These are phyloP conservation scores for Chelidonichthys spinosus DNA, from an alignment of 2,797 vertebrate species.

Conservation along the genomic window DNA sequence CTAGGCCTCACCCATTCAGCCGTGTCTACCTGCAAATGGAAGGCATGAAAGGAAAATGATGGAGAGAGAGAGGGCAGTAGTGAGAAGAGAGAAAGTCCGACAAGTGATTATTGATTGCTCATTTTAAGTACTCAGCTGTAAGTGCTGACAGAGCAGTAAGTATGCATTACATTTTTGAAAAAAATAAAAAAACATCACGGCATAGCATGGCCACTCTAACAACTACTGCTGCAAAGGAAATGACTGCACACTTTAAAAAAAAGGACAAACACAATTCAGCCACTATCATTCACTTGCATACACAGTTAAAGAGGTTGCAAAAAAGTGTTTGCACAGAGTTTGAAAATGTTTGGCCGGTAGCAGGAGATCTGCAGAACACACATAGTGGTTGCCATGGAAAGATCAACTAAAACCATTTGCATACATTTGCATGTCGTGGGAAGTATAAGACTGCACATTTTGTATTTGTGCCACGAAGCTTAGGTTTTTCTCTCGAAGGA, in stretches of 20 bases:
- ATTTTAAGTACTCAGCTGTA: slow-evolving; percentile 54
- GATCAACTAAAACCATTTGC: slow-evolving; percentile 42
- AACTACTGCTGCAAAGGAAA: slow-evolving; percentile 37
- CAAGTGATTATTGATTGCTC: slow-evolving; percentile 69
- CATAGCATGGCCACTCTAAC: slow-evolving; percentile 22
- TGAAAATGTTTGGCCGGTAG: slow-evolving; percentile 28
- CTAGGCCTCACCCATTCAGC: slow-evolving; percentile 76
- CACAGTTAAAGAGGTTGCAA: slow-evolving; percentile 18
- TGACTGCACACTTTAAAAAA: slow-evolving; percentile 4
- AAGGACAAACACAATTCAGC: slow-evolving; percentile 19
- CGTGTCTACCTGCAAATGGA: slow-evolving; percentile 61
- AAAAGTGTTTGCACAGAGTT: slow-evolving; percentile 30
- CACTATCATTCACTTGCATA: slow-evolving; percentile 27
- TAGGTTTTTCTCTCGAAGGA: not conserved
- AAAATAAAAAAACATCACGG: slow-evolving; percentile 40
- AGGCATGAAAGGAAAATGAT: slow-evolving; percentile 11
- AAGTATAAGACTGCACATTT: not conserved
- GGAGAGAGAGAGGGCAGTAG: slow-evolving; percentile 15
- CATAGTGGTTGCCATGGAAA: slow-evolving; percentile 46
- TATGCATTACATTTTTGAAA: slow-evolving; percentile 39
- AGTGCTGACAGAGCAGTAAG: slow-evolving; percentile 66
- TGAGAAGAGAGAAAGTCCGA: slow-evolving; percentile 27
- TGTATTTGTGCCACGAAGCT: not conserved
- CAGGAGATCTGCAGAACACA: slow-evolving; percentile 32
- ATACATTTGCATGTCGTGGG: slow-evolving; percentile 53